Conservation (phyloP, 2,888 invertebrate species). For the Galerucella calmariensis region DNA sequence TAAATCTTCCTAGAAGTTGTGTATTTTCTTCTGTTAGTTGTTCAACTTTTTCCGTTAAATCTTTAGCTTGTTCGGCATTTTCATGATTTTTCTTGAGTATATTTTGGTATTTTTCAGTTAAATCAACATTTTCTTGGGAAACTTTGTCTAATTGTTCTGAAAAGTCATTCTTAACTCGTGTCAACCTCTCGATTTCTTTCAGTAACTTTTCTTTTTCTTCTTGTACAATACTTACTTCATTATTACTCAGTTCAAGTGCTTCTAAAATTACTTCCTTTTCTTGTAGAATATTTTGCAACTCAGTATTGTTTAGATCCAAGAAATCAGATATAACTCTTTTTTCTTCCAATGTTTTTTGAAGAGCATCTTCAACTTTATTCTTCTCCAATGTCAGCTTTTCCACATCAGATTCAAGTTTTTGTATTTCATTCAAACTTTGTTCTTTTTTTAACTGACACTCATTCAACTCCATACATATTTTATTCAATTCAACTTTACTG, state of each 20-base stretch:
- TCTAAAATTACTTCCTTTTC: conserved; percentile 48
- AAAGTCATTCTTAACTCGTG: conserved; percentile 40
- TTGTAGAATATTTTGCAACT: conserved; percentile 44
- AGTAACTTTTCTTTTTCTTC: conserved; percentile 39
- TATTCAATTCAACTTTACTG: not conserved
- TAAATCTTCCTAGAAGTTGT: conserved; percentile 26
- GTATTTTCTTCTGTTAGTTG: conserved; percentile 33
- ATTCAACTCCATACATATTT: not conserved
- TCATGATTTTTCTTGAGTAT: conserved; percentile 35
- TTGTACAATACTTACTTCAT: conserved; percentile 36
- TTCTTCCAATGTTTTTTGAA: conserved; percentile 41
- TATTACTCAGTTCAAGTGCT: conserved; percentile 48
- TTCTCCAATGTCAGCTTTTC: conserved; percentile 33
- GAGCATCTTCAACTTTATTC: conserved; percentile 9
- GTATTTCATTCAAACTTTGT: not conserved
- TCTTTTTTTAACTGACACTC: not conserved
- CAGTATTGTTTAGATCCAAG: conserved; percentile 46
- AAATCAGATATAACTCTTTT: conserved; percentile 46
- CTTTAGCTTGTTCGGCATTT: conserved; percentile 36
- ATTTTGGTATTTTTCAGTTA: conserved; percentile 32
- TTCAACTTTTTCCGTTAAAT: conserved; percentile 29
- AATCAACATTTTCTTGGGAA: conserved; percentile 39
- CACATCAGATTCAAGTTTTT: conserved; percentile 14
- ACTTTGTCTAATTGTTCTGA: conserved; percentile 42
- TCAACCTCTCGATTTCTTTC: conserved; percentile 39